Base-by-base conservation (phyloP, 2,888 invertebrate species). In the Patella pellucida region DNA sequence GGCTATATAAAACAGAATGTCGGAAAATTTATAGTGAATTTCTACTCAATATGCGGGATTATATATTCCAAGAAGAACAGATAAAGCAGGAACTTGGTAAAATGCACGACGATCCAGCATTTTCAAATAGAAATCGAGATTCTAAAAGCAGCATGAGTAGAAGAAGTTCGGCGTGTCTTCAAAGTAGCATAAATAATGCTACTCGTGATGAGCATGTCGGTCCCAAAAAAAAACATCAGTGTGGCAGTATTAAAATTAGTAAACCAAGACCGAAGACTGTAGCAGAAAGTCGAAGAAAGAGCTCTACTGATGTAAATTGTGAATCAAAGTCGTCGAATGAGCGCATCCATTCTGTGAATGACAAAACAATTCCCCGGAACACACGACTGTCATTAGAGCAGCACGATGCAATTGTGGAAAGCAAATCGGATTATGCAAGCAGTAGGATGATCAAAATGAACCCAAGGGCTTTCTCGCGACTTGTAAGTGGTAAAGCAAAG, bases 11-110 rank as follows among this genome's bases (percentile, higher is more conserved):
- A 74, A 79, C 84, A 27, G 77, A 81, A 75, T 85, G 85, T 67
- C 71, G 77, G 4, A 74, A 76, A 27, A 76, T 86, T 9, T 86
- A 86, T 72, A 81, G 82, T 54, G 84, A 85, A 71, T 86, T 86
- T 74, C 76, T 84, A 11, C 77, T 81, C 41, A 84, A 80, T 56
- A 84, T 86, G 83, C 79, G 78, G 16, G 71, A 78, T 52, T 82
- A 84, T 56, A 81, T 86, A 68, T 82, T 82, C 73, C 79, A 82
- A 51, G 85, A 85, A 56, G 79, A 83, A 19, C 75, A 76, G 11
- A 73, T 82, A 3, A 81, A 79, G 56, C 78, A 82, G 27, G 75
- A 75, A 14, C 75, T 84, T 14, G 67, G 19, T n/a, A 72, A 77
- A 52, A 71, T 85, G 14, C 76, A 81, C 27, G 73, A 75, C 71